Base-by-base conservation (phyloP, 2,797 vertebrate genomes). In the Acrossocheilus fasciatus region DNA sequence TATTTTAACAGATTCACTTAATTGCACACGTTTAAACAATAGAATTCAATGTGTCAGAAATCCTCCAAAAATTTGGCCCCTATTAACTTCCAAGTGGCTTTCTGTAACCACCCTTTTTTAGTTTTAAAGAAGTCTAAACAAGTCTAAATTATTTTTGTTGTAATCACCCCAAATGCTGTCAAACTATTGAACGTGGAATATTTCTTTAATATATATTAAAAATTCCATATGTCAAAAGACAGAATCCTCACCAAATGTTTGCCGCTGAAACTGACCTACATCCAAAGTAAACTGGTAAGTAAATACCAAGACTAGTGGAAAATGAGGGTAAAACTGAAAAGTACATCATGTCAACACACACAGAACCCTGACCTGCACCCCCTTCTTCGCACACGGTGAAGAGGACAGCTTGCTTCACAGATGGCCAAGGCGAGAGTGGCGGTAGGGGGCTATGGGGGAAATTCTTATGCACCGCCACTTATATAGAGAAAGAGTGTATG, bases 361-460 rank as follows among this genome's bases (percentile, higher is more conserved):
- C 9, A 75, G 45, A 81, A 85, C 50, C 72, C 86, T 84, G 82
- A 85, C 88, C 82, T 84, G 75, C 62, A 41, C 85, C 73, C 73
- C 50, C 30, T 15, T 54, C 75, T 45, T 57, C 73, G 41, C 73
- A 87, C 52, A 79, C 50, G 74, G 54, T 75, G 41, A 84, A 39
- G 8, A 68, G 83, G 81, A 88, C 92, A 92, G 90, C 86, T 92
- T 91, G 91, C 85, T 87, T n/a, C 88, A 89, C 92, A 92, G 90
- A 92, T 92, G 92, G 92, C 77, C 66, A 83, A 36, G 80, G 77
- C 69, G 47, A 73, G 84, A 77, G 81, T 6, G 45, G 45, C 43
- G 75, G 62, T 62, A 59, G 34, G 89, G 43, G 76, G 75, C 83
- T 76, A 59, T 23, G 4, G 77, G 77, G 30, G 54, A 39, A 66